A percentile compares a stretch with the other conserved stretches of the same genome.
phyloP scores from a whole-genome alignment of 2,888 invertebrate species.

The Lycaena phlaeas region DNA sequence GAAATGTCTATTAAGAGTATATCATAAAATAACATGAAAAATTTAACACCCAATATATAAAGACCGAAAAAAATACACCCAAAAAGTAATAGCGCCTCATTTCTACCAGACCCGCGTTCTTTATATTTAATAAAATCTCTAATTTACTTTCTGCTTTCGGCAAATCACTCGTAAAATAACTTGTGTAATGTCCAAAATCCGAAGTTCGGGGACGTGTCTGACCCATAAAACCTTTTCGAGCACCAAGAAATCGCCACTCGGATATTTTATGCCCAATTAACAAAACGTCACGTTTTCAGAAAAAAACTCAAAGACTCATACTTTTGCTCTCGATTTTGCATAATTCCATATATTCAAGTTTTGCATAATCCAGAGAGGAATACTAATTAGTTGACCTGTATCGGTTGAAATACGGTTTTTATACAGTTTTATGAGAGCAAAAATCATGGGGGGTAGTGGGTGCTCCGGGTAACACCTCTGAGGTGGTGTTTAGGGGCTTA shows the following conservation, averaged over 20 bases:
- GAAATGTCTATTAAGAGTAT: no score
- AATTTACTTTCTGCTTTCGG: conserved; percentile 6
- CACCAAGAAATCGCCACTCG: conserved; percentile 12
- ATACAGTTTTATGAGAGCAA: no score
- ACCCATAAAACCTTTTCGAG: conserved; percentile 9
- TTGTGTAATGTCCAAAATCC: neutral
- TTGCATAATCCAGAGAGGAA: conserved; percentile 34
- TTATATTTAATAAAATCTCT: conserved; percentile 7
- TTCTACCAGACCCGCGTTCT: no score
- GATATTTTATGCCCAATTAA: conserved; percentile 21
- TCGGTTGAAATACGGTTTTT: no score
- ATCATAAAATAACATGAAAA: no score
- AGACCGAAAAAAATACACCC: no score
- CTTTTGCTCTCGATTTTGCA: conserved; percentile 31
- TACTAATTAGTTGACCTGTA: conserved; percentile 22
- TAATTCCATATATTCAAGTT: conserved; percentile 38
- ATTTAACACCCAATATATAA: no score
- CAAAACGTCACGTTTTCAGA: conserved; percentile 21
- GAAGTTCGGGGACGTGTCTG: conserved; percentile 7
- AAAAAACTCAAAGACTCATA: conserved; percentile 26
- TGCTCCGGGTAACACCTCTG: no score
- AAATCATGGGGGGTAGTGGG: no score
- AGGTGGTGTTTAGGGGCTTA: no score
- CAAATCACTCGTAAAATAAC: conserved; percentile 7
- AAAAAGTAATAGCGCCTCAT: no score